Evolutionary conservation across 2,113 vertebrate species (phyloP), one percentile per base, ranked within the genome.

Genomic region (Scomber colias): DNA sequence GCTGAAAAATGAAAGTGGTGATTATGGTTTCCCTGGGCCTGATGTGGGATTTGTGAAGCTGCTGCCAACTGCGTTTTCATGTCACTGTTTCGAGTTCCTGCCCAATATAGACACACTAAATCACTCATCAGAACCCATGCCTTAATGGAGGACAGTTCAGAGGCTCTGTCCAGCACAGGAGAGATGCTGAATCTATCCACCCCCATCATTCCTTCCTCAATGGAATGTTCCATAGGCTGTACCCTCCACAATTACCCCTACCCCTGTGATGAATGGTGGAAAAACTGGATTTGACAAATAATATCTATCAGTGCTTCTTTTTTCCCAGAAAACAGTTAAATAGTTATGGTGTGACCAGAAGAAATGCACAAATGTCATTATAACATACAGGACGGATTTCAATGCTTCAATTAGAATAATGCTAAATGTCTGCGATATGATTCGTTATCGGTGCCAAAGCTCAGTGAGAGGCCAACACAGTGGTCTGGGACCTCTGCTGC

Each of bases 31-130:
- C 89, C 71, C 74, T 73, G 81, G 89, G 77, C 93, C 94, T 94
- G 93, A 95, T 95, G 94, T 95, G 94, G 95, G 89, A 94, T 95
- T 93, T 94, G 85, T 91, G 88, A 93, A 93, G 91, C 88, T 86
- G 89, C 88, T 93, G 93, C 94, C 93, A 95, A 93, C 88, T 90
- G 91, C 81, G 76, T 94, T 95, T 95, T 94, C 93, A 94, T 93
- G 93, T 95, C 92, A 87, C 92, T 90, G 91, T 94, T 93, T 93
- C 86, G 64, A 91, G 86, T 92, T 93, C 85, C 83, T 92, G 89
- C 88, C 87, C 87, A 93, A 93, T 93, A 92, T 87, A 94, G 93
- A 92, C 91, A 82, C 87, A 87, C 84, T 92, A 91, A 92, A 93
- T 93, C 93, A 91, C 91, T 93, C 95, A 92, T 93, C 89, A 92